Evolutionary conservation across 2,113 vertebrate genomes (phyloP), one percentile per base, ranked within the genome.

Genomic region (Calyptommatus sinebrachiatus): DNA sequence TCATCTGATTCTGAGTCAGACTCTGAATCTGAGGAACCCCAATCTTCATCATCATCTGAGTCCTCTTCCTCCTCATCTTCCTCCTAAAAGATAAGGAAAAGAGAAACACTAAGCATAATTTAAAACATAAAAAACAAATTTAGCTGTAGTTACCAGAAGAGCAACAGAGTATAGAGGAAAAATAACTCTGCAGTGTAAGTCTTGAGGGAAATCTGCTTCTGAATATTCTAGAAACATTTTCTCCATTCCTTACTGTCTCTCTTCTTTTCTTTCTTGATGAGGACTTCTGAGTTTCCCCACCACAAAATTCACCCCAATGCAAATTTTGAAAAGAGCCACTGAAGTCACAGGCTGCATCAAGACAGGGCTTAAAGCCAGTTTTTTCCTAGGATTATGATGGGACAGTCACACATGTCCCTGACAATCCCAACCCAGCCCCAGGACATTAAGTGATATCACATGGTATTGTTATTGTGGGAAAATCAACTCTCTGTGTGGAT

Each of bases 1-100:
- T 96, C 97, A 41, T 96, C 96, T 0, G 95, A 97, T 71, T 97
- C 96, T 0, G 96, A 95, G 75, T 94, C 95, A 12, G 96, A 96
- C 79, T 94, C 95, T 0, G 94, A 94, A 0, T 94, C 91, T 46
- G 96, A 95, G 0, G 95, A 94, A 35, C 95, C 92, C 97, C 97
- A 97, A 68, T 96, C 95, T 85, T 95, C 96, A 65, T 95, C 95
- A 6, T 97, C 96, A 0, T 97, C 96, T 0, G 96, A 95, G 0
- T 96, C 96, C 24, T 96, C 93, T 94, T 76, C 78, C 21, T 84
- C 81, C 22, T 96, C 41, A 68, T 79, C 72, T 83, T 91, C 89
- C 60, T 90, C 89, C 90, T 85, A 2, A 18, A 41, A 65, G 28
- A 20, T 53, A 26, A 26, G 28, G 28, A 53, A 1, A 71, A 8